These are phyloP conservation scores for Saccostrea echinata DNA, from an alignment of 1,140 invertebrate genomes.

Conservation along the genomic window DNA sequence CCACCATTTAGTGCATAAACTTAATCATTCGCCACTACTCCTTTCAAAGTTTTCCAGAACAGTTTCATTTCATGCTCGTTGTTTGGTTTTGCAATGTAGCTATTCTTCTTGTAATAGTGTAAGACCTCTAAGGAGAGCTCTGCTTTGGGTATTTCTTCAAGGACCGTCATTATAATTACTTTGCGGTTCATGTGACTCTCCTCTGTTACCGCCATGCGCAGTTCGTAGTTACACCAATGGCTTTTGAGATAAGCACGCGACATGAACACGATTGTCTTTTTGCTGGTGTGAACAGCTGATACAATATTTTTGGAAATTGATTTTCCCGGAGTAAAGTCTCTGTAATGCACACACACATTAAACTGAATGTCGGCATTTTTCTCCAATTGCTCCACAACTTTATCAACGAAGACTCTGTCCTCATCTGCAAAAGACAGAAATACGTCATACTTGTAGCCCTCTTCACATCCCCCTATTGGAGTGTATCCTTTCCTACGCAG, in stretches of 20 bases:
- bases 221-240: constrained; percentile 36
- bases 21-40: not conserved
- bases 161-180: constrained; percentile 1
- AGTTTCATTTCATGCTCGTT: not conserved
- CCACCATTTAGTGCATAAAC: too few relatives aligned
- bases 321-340: constrained; percentile 32
- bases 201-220: constrained; percentile 3
- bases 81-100: not conserved
- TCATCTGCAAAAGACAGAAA: constrained; percentile 27
- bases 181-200: not conserved
- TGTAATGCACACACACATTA: not conserved
- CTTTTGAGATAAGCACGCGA: constrained; percentile 22
- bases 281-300: constrained; percentile 17
- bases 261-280: constrained; percentile 20
- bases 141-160: not conserved
- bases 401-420: not conserved
- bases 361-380: not conserved
- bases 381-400: not conserved
- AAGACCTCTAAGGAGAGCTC: not conserved
- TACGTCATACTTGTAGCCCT: not conserved
- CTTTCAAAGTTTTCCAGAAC: constrained; percentile 22
- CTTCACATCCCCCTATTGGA: not conserved
- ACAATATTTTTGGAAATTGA: constrained; percentile 8
- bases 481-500: constrained; percentile 11
- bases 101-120: not conserved